Evolutionary conservation across 2,797 vertebrate species (phyloP), one percentile per base, ranked within the genome.

Genomic region (Acrossocheilus wenchowensis): DNA sequence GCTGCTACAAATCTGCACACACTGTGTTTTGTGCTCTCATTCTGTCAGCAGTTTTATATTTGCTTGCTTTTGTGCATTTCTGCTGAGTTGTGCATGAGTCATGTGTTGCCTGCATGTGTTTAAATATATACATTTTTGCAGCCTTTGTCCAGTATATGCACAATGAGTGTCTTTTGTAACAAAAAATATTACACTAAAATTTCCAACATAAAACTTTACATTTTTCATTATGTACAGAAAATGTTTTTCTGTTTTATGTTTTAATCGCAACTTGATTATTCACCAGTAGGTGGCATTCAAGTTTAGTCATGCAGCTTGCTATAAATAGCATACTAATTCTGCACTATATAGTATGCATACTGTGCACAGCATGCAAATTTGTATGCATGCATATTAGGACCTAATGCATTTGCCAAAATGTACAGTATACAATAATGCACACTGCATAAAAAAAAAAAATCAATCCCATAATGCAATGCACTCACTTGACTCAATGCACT

Each of bases 91-190:
- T 17, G 64, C 80, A 52, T 68, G 26, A 69, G 23, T 39, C 66
- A 69, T 41, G 54, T 45, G 26, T 74, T n/a, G 54, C 26, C 26
- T n/a, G 11, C 60, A 45, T 74, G 15, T n/a, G 41, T 74, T 19
- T 64, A 48, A 83, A 48, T 83, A 39, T n/a, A 71, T 30, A 23
- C 9, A 52, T 78, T n/a, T 57, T 26, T 45, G 81, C 69, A 45
- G 52, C 5, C 11, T 74, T 23, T 45, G 19, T 12, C 5, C 26
- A 23, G 34, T 21, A 73, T 69, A n/a, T 81, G 43, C 45, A 0
- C 4, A 81, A 8, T 69, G 36, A 39, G 43, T 15, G n/a, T 75
- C 15, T 30, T n/a, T 74, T n/a, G 57, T 43, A 10, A 62, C 7
- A 7, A 0, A 9, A n/a, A n/a, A 36, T 15, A 57, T 57, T 39